These are phyloP conservation scores for Crotalus viridis DNA, from an alignment of 2,113 vertebrate genomes.

Conservation along the genomic window DNA sequence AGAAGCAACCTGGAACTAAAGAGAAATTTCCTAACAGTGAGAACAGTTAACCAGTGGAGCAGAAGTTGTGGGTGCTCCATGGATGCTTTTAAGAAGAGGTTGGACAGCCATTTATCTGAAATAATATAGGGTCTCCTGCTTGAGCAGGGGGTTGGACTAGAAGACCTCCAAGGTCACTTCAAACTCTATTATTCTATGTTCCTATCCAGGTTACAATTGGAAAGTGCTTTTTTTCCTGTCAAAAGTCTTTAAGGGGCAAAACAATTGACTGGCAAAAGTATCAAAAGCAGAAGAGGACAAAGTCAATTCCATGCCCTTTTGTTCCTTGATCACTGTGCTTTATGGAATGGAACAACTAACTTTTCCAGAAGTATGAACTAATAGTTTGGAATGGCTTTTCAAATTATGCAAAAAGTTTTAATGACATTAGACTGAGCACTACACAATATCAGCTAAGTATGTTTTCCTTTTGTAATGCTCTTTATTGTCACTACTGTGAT, in stretches of 20 bases:
- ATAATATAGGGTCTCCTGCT: not conserved
- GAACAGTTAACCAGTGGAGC: not conserved
- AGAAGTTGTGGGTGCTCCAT: not conserved
- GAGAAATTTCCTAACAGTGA: not conserved
- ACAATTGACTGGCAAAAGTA: not conserved
- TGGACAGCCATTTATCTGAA: not conserved
- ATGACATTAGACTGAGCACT: not conserved
- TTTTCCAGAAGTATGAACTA: not conserved
- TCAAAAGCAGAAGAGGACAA: not conserved
- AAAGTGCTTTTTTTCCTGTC: not conserved
- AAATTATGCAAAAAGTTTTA: not conserved
- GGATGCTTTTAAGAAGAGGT: not conserved
- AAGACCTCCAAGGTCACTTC: not conserved
- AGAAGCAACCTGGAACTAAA: not conserved
- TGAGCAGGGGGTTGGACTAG: not conserved
- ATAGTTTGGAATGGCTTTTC: not conserved
- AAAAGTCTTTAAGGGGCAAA: not conserved
- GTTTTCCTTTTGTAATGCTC: not conserved
- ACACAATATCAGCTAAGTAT: not conserved
- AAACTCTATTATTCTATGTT: not conserved
- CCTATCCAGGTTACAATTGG: not conserved
- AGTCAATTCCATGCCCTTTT: not conserved
- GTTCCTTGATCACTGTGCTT: not conserved
- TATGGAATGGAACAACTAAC: not conserved
- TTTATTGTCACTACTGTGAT: not conserved